Percentiles rank a stretch among this genome's conserved stretches.
These are phyloP conservation scores for Narcine bancroftii DNA, from an alignment of 2,113 vertebrate genomes.

Conservation along the genomic window DNA sequence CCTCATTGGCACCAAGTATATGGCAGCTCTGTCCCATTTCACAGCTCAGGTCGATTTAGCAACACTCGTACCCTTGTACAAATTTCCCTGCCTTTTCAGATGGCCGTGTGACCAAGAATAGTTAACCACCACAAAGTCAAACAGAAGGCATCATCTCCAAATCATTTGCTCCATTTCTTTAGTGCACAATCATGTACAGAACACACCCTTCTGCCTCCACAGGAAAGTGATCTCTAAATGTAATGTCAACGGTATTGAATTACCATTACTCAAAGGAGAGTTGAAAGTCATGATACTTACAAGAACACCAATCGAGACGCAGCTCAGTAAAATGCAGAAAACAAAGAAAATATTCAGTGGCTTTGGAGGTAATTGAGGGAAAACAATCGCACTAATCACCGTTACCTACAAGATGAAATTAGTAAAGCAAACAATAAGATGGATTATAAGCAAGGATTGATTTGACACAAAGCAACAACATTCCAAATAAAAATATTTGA, in stretches of 20 bases:
- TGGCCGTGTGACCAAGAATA: background rate
- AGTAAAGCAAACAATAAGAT: background rate
- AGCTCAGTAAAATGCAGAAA: constrained; percentile 69
- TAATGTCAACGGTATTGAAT: background rate
- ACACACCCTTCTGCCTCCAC: background rate
- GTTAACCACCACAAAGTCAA: background rate
- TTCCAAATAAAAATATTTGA: background rate
- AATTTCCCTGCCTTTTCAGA: background rate
- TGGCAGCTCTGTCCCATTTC: background rate
- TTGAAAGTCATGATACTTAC: constrained; percentile 55
- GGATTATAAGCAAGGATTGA: background rate
- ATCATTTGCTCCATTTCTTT: background rate
- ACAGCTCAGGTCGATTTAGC: background rate
- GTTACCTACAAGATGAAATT: constrained; percentile 55
- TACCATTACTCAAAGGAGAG: background rate
- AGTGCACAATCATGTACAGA: background rate
- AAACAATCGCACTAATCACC: constrained; percentile 71
- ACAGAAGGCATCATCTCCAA: background rate
- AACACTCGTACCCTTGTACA: too few relatives aligned
- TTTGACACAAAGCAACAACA: background rate
- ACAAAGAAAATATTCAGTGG: constrained; percentile 73
- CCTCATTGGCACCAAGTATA: background rate
- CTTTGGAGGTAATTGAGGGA: constrained; percentile 73
- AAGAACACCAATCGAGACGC: constrained; percentile 66
- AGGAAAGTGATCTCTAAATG: background rate